Percentiles rank a stretch among this genome's conserved stretches.
Evolutionary conservation across 2,113 vertebrate species (phyloP).

Genomic region (Arizona elegans): DNA sequence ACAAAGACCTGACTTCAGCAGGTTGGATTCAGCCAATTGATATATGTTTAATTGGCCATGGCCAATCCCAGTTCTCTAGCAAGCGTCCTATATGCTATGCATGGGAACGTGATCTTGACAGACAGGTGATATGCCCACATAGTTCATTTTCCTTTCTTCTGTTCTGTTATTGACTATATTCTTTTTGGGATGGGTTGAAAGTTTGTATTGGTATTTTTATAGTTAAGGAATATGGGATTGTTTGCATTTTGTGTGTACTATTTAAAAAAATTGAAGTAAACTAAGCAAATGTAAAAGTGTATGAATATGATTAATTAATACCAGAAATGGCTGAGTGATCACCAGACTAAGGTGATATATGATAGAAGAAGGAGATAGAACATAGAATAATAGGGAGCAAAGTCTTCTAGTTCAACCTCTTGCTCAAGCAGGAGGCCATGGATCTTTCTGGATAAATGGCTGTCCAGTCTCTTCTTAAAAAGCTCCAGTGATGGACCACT

Average conservation of each 20-base stretch:
- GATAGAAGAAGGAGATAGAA: neutral
- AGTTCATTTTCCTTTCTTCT: neutral
- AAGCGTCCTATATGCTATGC: neutral
- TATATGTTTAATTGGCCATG: neutral
- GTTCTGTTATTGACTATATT: neutral
- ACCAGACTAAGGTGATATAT: neutral
- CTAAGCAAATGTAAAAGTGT: neutral
- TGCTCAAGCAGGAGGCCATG: neutral
- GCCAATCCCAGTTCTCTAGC: neutral
- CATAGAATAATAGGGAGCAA: neutral
- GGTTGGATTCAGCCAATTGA: neutral
- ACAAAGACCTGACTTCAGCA: neutral
- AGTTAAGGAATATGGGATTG: neutral
- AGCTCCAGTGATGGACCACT: neutral
- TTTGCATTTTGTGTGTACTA: neutral
- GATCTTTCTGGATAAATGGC: neutral
- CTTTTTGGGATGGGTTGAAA: neutral
- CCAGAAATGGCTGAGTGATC: neutral
- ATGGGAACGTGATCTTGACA: neutral
- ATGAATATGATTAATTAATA: neutral
- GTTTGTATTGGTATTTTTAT: neutral
- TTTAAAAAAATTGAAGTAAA: neutral
- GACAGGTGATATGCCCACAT: neutral
- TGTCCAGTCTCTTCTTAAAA: neutral
- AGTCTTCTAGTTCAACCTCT: neutral